These are phyloP conservation scores for Hylomyscus alleni DNA, from an alignment of 2,797 vertebrate species.

Conservation along the genomic window DNA sequence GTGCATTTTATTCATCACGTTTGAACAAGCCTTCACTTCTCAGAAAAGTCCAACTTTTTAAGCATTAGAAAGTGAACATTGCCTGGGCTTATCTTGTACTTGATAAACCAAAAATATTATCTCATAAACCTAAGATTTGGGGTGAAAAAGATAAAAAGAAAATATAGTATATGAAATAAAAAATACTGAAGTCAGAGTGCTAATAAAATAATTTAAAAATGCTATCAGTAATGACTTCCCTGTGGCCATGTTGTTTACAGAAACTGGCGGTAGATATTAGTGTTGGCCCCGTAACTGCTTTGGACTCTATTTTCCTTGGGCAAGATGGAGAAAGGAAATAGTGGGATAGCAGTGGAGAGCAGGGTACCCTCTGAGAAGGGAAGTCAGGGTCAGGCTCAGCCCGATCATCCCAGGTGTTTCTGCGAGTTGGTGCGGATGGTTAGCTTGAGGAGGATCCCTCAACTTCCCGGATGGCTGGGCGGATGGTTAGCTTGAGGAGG, in stretches of 20 bases:
- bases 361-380: not conserved
- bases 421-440: not conserved
- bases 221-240: not conserved
- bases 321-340: not conserved
- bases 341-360: rapidly evolving
- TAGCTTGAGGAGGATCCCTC: not conserved
- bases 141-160: not conserved
- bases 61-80: not conserved
- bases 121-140: not conserved
- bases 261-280: slow-evolving; percentile 11
- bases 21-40: not conserved
- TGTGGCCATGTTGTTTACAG: slow-evolving; percentile 12
- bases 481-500: too few species aligned
- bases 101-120: not conserved
- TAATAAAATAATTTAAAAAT: not conserved
- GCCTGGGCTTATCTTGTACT: not conserved
- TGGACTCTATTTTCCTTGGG: too few species aligned
- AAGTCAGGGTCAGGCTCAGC: slow-evolving; percentile 41
- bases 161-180: not conserved
- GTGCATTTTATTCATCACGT: not conserved
- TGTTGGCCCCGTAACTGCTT: not conserved
- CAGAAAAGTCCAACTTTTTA: not conserved
- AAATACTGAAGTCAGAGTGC: not conserved
- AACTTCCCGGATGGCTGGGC: not conserved
- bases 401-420: not conserved